These are phyloP conservation scores for Alentia gelatinosa DNA, from an alignment of 2,888 invertebrate species.

Conservation along the genomic window DNA sequence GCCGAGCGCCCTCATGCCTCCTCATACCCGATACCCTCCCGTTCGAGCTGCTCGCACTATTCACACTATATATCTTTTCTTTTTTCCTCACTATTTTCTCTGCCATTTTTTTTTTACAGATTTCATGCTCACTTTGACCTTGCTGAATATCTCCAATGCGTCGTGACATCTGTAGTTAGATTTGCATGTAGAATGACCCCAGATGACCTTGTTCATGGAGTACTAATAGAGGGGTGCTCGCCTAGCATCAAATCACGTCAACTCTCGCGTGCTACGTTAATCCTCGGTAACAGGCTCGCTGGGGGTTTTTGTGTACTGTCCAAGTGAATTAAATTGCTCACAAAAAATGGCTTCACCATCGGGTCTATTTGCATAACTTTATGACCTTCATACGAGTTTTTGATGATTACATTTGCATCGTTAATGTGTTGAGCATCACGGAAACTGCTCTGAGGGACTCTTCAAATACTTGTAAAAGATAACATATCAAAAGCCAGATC, in stretches of 20 bases:
- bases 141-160: background rate
- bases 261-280: background rate
- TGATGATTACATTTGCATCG: slow-evolving; percentile 7
- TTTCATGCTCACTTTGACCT: background rate
- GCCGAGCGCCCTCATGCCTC: background rate
- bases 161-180: background rate
- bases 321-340: slow-evolving; percentile 6
- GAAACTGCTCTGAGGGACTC: background rate
- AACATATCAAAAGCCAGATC: too few relatives aligned
- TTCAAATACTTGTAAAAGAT: too few relatives aligned
- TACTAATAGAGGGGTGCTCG: background rate
- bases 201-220: background rate
- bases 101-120: too few relatives aligned
- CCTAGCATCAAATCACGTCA: background rate
- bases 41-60: background rate
- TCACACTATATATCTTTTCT: too few relatives aligned
- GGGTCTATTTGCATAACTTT: slow-evolving; percentile 10
- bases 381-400: background rate
- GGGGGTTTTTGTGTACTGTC: background rate
- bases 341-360: background rate
- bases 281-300: background rate
- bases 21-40: background rate
- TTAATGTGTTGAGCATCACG: background rate
- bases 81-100: too few relatives aligned
- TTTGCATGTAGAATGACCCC: background rate